Evolutionary conservation across 2,888 invertebrate genomes (phyloP).

Genomic region (Gerosis bhagava): DNA sequence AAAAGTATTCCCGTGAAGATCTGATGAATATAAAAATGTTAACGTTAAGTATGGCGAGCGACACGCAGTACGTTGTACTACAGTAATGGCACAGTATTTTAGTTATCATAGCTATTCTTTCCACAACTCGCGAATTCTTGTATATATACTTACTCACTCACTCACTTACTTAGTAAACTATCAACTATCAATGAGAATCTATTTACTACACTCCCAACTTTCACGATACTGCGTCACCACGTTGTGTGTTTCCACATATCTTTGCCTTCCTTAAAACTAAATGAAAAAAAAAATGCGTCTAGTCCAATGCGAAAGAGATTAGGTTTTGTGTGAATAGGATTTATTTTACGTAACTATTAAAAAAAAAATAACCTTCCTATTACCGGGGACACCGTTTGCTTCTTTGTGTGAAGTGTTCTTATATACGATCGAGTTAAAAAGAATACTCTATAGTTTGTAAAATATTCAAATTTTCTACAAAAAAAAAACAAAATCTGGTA

Average conservation of each 20-base stretch:
- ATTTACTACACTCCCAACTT: no score
- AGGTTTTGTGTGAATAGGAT: slow-evolving; percentile 65
- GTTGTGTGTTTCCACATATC: slow-evolving; percentile 63
- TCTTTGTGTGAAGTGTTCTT: no score
- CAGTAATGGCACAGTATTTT: slow-evolving; percentile 64
- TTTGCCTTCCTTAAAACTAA: slow-evolving; percentile 77
- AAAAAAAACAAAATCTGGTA: slow-evolving; percentile 41
- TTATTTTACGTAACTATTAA: slow-evolving; percentile 59
- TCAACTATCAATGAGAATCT: no score
- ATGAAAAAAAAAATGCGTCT: slow-evolving; percentile 75
- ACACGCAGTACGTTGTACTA: no score
- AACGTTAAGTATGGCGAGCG: no score
- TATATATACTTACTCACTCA: no score
- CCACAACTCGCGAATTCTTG: slow-evolving; percentile 53
- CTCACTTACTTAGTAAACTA: no score
- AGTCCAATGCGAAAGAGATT: slow-evolving; percentile 81
- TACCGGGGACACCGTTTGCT: no score
- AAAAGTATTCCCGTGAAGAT: slow-evolving; percentile 67
- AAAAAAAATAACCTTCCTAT: no score
- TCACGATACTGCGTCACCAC: no score
- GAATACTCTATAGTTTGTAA: slow-evolving; percentile 7
- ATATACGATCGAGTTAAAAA: no score
- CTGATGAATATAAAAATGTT: slow-evolving; percentile 62
- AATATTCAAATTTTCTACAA: slow-evolving; percentile 6
- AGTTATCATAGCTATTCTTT: slow-evolving; percentile 56